A percentile compares a stretch with the other conserved stretches of the same genome.
Conservation (phyloP, 2,797 vertebrate genomes). For the Erpetoichthys calabaricus region DNA sequence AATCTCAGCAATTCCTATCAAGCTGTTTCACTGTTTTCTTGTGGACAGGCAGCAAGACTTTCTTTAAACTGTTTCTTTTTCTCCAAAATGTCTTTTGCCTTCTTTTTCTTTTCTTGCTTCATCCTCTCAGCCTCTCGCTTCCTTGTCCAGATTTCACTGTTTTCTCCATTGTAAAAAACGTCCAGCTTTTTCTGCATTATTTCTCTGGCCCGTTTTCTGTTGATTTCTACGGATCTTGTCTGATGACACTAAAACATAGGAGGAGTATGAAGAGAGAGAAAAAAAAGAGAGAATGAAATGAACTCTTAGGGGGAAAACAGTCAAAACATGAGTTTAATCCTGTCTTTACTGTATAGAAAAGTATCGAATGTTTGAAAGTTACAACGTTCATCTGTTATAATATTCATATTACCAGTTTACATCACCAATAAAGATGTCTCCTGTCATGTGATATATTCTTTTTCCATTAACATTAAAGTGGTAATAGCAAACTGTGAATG, state of each 20-base stretch:
- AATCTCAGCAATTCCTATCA: too few relatives aligned
- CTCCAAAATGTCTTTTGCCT: slow-evolving; percentile 65
- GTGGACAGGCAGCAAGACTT: slow-evolving; percentile 19
- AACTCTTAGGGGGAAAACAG: not conserved
- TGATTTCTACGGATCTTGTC: slow-evolving; percentile 75
- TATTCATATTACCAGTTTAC: too few relatives aligned
- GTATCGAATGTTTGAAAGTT: too few relatives aligned
- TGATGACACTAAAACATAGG: slow-evolving; percentile 72
- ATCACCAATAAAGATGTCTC: too few relatives aligned
- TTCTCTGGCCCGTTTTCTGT: slow-evolving; percentile 71
- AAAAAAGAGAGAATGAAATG: not conserved
- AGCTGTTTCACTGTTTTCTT: too few relatives aligned
- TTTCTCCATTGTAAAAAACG: slow-evolving; percentile 64
- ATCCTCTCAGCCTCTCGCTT: slow-evolving; percentile 51
- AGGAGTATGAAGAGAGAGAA: not conserved
- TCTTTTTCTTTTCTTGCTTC: slow-evolving; percentile 71
- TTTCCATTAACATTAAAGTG: too few relatives aligned
- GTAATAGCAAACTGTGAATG: too few relatives aligned
- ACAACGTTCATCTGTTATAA: too few relatives aligned
- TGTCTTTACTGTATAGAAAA: too few relatives aligned
- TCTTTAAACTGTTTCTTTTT: slow-evolving; percentile 71
- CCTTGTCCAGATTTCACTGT: slow-evolving; percentile 55
- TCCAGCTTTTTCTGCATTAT: slow-evolving; percentile 81
- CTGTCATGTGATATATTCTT: too few relatives aligned
- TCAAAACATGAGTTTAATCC: not conserved